Evolutionary conservation across 2,797 vertebrate species (phyloP).

Genomic region (Hyperoplus lanceolatus): DNA sequence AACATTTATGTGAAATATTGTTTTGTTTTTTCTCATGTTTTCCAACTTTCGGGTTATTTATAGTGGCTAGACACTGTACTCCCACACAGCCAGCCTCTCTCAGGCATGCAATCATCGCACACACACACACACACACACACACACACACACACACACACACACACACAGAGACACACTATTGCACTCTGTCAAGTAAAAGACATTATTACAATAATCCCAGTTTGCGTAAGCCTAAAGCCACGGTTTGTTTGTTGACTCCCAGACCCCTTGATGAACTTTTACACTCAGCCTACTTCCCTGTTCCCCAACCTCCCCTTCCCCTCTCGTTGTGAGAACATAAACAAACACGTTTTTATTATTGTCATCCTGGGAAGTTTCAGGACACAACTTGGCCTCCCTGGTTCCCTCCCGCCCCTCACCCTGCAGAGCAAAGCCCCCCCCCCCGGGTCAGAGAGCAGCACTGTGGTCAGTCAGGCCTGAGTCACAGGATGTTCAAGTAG

Average conservation of each 20-base stretch:
- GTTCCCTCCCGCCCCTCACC: conserved; percentile 55
- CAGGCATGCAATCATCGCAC: conserved; percentile 51
- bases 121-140: conserved; percentile 30
- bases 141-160: conserved; percentile 30
- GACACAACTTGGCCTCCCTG: conserved; percentile 34
- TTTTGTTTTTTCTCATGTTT: conserved; percentile 67
- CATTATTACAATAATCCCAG: conserved; percentile 52
- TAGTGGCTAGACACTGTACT: conserved; percentile 64
- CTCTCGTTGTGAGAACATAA: conserved; percentile 71
- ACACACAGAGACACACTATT: conserved; percentile 34
- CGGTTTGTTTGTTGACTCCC: conserved; percentile 68
- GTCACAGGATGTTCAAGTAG: conserved; percentile 70
- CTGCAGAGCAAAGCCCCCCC: conserved; percentile 10
- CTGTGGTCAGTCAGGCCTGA: conserved; percentile 64
- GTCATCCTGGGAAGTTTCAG: conserved; percentile 66
- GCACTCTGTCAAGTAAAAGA: conserved; percentile 44
- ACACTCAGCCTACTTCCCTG: conserved; percentile 53
- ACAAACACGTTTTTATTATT: conserved; percentile 74
- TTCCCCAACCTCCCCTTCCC: conserved; percentile 44
- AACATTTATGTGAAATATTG: conserved; percentile 72
- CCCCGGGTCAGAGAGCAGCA: conserved; percentile 51
- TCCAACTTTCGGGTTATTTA: conserved; percentile 67
- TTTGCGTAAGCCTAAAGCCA: conserved; percentile 54
- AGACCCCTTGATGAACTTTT: conserved; percentile 68
- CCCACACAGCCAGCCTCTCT: conserved; percentile 48